A percentile compares a stretch with the other conserved stretches of the same genome.
Conservation (phyloP, 1,140 invertebrate species). For the Eurosta solidaginis region DNA sequence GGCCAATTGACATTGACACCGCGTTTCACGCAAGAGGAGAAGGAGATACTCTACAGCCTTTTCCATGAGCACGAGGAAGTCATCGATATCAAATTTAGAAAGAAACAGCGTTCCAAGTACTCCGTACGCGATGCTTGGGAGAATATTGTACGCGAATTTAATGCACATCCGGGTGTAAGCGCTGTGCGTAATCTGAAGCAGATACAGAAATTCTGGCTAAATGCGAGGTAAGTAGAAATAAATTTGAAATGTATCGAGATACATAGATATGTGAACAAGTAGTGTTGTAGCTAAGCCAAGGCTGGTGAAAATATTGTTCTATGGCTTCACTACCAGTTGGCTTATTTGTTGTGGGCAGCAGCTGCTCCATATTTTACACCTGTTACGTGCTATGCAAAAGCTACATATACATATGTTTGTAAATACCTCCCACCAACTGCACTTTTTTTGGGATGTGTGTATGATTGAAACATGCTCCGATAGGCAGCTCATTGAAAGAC, state of each 20-base stretch:
- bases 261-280: too few species aligned
- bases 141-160: conserved; percentile 55
- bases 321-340: not conserved
- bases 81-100: conserved; percentile 56
- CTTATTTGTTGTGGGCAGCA: not conserved
- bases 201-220: conserved; percentile 59
- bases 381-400: not conserved
- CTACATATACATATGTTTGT: too few species aligned
- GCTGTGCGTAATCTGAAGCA: conserved; percentile 56
- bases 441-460: not conserved
- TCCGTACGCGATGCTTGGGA: conserved; percentile 58
- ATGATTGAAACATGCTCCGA: not conserved
- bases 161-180: conserved; percentile 50
- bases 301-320: not conserved
- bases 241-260: not conserved
- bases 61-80: conserved; percentile 56
- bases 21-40: conserved; percentile 56
- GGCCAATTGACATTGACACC: conserved; percentile 50
- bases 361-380: not conserved
- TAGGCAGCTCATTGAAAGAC: conserved; percentile 2
- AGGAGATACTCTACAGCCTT: conserved; percentile 52
- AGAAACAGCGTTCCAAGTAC: conserved; percentile 55
- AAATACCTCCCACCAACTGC: not conserved
- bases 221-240: conserved; percentile 47
- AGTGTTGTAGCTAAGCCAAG: too few species aligned